phyloP scores from a whole-genome alignment of 2,888 invertebrate genomes.

The Tineola bisselliella region DNA sequence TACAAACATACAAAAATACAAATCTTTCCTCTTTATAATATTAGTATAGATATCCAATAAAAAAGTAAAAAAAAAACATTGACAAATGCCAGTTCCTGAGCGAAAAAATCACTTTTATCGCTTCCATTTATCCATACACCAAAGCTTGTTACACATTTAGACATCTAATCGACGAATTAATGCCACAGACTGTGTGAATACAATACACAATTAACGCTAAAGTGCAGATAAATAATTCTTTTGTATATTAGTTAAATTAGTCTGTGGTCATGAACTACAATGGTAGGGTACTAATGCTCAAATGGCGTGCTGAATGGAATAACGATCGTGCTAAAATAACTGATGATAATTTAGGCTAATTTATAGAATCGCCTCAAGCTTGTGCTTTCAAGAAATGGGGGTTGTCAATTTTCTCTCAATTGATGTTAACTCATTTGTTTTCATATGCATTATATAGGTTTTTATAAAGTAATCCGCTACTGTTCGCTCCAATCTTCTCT shows the following conservation, averaged over 20 bases:
- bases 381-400: conserved; percentile 8
- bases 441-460: neutral
- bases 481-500: too few relatives aligned
- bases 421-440: neutral
- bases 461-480: too few relatives aligned
- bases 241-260: neutral
- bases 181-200: neutral
- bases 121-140: neutral
- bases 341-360: conserved; percentile 26
- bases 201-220: neutral
- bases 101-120: conserved; percentile 9
- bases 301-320: neutral
- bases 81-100: neutral
- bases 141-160: neutral
- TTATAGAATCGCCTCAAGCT: conserved; percentile 21
- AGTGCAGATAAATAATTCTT: neutral
- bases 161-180: neutral
- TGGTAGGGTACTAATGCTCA: neutral
- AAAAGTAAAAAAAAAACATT: neutral
- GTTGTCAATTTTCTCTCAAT: conserved; percentile 7
- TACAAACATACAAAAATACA: too few relatives aligned
- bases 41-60: neutral
- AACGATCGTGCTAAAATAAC: conserved; percentile 30
- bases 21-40: too few relatives aligned
- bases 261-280: neutral